These are phyloP conservation scores for Platalea minor DNA, from an alignment of 2,797 vertebrate genomes.

Conservation along the genomic window DNA sequence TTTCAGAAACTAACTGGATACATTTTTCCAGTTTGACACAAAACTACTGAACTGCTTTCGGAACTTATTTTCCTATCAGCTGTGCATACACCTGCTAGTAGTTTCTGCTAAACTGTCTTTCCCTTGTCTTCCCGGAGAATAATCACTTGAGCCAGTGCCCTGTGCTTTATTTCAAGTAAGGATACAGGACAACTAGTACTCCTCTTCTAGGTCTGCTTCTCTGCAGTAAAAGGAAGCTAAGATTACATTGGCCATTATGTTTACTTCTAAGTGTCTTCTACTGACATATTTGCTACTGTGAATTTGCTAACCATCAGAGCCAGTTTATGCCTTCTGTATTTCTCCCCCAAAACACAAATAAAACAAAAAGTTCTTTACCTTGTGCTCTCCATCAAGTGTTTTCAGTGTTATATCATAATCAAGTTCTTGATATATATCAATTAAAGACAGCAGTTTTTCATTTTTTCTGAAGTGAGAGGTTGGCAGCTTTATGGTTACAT, in stretches of 20 bases:
- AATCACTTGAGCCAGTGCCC: not conserved
- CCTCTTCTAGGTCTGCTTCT: not conserved
- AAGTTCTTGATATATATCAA: not conserved
- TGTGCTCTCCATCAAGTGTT: not conserved
- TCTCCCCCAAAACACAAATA: not conserved
- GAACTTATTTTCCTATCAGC: not conserved
- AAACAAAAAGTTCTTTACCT: not conserved
- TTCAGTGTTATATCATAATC: conserved; percentile 19
- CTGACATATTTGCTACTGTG: not conserved
- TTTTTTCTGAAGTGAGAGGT: not conserved
- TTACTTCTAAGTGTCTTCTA: not conserved
- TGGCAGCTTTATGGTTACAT: conserved; percentile 61
- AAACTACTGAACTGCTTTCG: not conserved
- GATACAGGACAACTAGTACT: not conserved
- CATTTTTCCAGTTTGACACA: not conserved
- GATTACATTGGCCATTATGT: not conserved
- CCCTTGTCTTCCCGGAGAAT: not conserved
- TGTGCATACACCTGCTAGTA: not conserved
- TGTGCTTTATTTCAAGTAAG: not conserved
- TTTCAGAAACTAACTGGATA: not conserved
- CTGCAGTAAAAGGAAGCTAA: not conserved
- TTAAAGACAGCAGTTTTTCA: not conserved
- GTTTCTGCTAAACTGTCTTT: not conserved
- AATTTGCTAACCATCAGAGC: not conserved
- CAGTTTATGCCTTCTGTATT: not conserved